These are phyloP conservation scores for Muscina levida DNA, from an alignment of 2,888 invertebrate genomes.

Conservation along the genomic window DNA sequence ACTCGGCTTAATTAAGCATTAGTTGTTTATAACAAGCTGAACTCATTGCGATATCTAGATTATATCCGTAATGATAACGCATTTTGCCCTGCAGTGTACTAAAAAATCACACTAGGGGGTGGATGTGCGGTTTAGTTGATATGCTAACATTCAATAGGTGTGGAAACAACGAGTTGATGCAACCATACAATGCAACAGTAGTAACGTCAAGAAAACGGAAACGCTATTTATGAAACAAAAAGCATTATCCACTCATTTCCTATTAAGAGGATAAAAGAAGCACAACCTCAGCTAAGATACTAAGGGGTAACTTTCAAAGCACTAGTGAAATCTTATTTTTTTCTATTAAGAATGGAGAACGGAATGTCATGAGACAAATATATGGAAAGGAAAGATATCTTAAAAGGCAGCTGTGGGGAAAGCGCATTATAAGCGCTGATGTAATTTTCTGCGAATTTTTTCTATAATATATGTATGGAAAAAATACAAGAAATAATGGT, in stretches of 20 bases:
- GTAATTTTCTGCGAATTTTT: constrained; percentile 60
- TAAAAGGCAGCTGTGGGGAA: constrained; percentile 36
- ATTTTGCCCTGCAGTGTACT: too few species aligned
- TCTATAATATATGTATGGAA: constrained; percentile 49
- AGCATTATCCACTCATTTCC: constrained; percentile 34
- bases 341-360: constrained; percentile 1
- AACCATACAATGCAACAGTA: background rate
- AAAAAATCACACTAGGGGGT: too few species aligned
- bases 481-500: constrained; percentile 44
- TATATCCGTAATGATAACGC: too few species aligned
- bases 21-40: too few species aligned
- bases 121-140: too few species aligned
- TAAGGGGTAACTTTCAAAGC: constrained; percentile 25
- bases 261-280: constrained; percentile 23
- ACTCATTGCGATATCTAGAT: too few species aligned
- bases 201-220: constrained; percentile 5
- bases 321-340: constrained; percentile 32
- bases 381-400: constrained; percentile 9
- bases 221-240: constrained; percentile 32
- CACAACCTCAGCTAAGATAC: constrained; percentile 10
- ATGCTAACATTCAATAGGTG: background rate
- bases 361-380: constrained; percentile 6
- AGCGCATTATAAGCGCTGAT: constrained; percentile 52
- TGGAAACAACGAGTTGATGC: too few species aligned
- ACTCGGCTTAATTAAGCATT: too few species aligned